phyloP scores from a whole-genome alignment of 1,140 invertebrate species.

The Eumaeus atala region DNA sequence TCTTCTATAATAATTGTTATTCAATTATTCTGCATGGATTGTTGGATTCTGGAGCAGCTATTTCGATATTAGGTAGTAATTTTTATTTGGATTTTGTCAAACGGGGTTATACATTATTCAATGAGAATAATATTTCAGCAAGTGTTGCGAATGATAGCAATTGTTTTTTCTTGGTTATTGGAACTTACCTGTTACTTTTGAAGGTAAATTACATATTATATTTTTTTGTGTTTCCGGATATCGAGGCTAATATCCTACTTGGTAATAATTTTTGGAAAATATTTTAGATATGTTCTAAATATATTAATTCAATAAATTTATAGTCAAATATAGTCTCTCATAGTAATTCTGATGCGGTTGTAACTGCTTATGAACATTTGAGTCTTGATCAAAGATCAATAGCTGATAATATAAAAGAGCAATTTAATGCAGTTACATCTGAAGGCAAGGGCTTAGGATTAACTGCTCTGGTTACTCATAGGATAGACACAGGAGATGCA shows the following conservation, averaged over 20 bases:
- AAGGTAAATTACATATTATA: background rate
- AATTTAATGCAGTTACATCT: background rate
- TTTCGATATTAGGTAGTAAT: background rate
- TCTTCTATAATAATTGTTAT: no score
- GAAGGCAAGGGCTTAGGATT: background rate
- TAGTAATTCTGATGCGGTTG: background rate
- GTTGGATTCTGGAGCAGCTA: background rate
- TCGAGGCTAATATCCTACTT: background rate
- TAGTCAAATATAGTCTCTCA: background rate
- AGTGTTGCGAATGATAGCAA: background rate
- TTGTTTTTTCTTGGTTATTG: background rate
- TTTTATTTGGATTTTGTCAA: slow-evolving; percentile 5
- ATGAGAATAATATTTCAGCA: slow-evolving; percentile 1
- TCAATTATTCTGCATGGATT: background rate
- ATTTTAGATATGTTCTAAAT: background rate
- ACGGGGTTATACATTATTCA: background rate
- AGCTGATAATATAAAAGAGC: background rate
- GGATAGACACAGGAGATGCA: background rate
- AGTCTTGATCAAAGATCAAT: background rate
- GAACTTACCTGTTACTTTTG: background rate
- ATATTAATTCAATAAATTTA: background rate
- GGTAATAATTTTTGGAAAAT: background rate
- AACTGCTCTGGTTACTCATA: background rate
- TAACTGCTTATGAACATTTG: background rate
- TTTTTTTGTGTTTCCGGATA: background rate